Base-by-base conservation (phyloP, 2,113 vertebrate species). In the Corythaeola cristata region DNA sequence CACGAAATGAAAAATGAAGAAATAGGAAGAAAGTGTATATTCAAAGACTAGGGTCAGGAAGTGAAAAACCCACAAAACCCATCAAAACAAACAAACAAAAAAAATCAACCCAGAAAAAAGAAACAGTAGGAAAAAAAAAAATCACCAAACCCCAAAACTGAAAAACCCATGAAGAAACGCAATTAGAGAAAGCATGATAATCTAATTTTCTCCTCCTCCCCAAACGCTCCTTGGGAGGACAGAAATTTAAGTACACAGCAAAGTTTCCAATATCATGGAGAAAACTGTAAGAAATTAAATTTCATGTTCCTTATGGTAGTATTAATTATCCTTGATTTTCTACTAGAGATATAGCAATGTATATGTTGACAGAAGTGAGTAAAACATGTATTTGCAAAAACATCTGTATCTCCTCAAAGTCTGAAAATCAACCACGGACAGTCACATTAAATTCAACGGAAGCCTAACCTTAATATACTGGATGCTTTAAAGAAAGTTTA, bases 221-320 rank as follows among this genome's bases (percentile, higher is more conserved):
- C 35, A 68, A 52, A 37, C 0, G 0, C 5, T 78, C 58, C 35
- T 55, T 3, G 4, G 47, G 24, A 88, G 64, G 5, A 37, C 0
- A 64, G 5, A 75, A 28, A 52, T 49, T 45, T 24, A 72, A 95
- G 27, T 15, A 59, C 85, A 50, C 4, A 72, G 3, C 4, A 12
- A 78, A 81, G 24, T 45, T 50, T 28, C 12, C 20, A 85, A 49
- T 78, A 63, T 16, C 5, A 62, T 8, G 4, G 22, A 72, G 12
- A 77, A 87, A 2, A 37, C 1, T 74, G 2, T 5, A 80, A 81
- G 19, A 80, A 2, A 81, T 30, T 58, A 45, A 39, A 15, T 64
- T 47, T 33, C 6, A 32, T 20, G 63, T 24, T 67, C 4, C 24
- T 18, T 58, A 50, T 20, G 10, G 52, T 3, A n/a, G 24, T 12